phyloP scores from a whole-genome alignment of 2,797 vertebrate species.

The Micrastur ruficollis region DNA sequence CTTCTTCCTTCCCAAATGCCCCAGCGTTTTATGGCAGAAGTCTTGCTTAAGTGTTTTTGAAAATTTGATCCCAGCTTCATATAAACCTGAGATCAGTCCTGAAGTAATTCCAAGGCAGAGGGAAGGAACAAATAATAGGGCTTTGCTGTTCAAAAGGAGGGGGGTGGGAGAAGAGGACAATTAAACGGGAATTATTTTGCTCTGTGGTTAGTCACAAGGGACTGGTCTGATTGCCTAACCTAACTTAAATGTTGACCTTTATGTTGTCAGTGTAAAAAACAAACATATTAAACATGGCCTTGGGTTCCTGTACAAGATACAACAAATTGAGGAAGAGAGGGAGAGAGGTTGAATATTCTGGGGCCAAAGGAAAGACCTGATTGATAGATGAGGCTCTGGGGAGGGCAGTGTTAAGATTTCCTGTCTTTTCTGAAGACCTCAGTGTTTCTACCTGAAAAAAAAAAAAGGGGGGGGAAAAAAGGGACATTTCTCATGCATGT shows the following conservation, averaged over 20 bases:
- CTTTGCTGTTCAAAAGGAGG: background rate
- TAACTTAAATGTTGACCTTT: slow-evolving; percentile 4
- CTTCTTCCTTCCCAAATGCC: background rate
- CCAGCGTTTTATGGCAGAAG: background rate
- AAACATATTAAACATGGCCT: slow-evolving; percentile 58
- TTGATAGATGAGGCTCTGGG: slow-evolving; percentile 23
- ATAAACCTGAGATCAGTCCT: background rate
- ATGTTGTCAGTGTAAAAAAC: slow-evolving; percentile 7
- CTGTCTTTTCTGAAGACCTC: background rate
- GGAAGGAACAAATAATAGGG: background rate
- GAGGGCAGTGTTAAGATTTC: background rate
- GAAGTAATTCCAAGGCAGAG: background rate
- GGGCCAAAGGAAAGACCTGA: slow-evolving; percentile 4
- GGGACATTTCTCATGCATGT: background rate
- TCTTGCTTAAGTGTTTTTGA: background rate
- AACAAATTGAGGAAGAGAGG: background rate
- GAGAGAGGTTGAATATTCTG: background rate
- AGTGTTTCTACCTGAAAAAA: background rate
- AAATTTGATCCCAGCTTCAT: background rate
- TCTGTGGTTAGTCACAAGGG: background rate
- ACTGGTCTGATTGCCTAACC: slow-evolving; percentile 1
- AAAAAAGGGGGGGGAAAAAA: background rate
- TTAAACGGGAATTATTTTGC: slow-evolving; percentile 36
- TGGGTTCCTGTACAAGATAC: slow-evolving; percentile 63
- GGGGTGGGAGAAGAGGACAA: background rate